These are phyloP conservation scores for Ectemnius lituratus DNA, from an alignment of 2,888 invertebrate species.

Conservation along the genomic window DNA sequence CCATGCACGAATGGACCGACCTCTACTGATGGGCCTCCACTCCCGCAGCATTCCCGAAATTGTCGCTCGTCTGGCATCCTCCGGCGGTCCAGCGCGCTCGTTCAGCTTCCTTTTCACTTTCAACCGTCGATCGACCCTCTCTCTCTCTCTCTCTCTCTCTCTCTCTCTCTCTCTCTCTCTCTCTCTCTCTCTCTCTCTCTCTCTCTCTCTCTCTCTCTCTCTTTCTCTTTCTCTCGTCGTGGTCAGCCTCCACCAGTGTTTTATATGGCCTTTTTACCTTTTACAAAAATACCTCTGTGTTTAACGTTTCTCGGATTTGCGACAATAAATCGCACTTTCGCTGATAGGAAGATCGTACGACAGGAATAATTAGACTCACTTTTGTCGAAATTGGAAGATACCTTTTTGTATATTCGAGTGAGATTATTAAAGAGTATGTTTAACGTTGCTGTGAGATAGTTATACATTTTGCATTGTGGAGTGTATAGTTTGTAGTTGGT, in stretches of 20 bases:
- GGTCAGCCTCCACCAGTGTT: not conserved
- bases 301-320: no score
- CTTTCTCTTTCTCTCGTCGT: not conserved
- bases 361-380: no score
- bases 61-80: not conserved
- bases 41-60: constrained; percentile 5
- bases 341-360: no score
- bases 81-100: no score
- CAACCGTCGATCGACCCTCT: not conserved
- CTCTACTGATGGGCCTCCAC: not conserved
- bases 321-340: no score
- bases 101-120: not conserved
- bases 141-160: not conserved
- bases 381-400: no score
- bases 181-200: not conserved
- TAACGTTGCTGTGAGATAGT: no score
- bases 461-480: no score
- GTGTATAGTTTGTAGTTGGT: no score
- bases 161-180: not conserved
- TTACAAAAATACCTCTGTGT: not conserved
- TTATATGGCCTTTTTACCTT: not conserved
- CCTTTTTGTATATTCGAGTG: no score
- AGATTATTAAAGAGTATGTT: no score
- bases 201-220: not conserved
- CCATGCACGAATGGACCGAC: constrained; percentile 11